phyloP scores from a whole-genome alignment of 2,797 vertebrate species.

The Paratrypauchen microcephalus region DNA sequence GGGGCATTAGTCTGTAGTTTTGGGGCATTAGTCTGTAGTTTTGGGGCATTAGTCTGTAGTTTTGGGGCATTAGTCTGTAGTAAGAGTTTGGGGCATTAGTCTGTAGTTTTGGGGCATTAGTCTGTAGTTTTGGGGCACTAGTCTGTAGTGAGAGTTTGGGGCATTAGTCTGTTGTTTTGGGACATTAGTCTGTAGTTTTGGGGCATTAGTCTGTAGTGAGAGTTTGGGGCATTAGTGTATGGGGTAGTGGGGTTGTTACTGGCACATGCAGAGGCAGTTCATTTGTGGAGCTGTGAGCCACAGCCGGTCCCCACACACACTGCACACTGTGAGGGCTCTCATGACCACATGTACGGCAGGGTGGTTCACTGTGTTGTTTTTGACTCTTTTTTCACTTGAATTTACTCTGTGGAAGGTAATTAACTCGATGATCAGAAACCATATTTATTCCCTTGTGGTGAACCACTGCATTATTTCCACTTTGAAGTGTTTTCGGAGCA shows the following conservation, averaged over 20 bases:
- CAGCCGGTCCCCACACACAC: conserved; percentile 34
- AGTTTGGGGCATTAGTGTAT: conserved; percentile 1
- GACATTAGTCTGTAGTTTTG: too few relatives aligned
- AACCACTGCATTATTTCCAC: conserved; percentile 76
- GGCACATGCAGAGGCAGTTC: conserved; percentile 39
- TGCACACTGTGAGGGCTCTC: conserved; percentile 40
- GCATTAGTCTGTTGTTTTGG: too few relatives aligned
- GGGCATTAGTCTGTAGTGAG: too few relatives aligned
- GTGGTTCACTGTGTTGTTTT: conserved; percentile 47
- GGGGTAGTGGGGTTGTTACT: conserved; percentile 32
- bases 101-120: not conserved
- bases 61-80: too few relatives aligned
- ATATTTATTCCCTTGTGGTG: conserved; percentile 84
- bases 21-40: too few relatives aligned
- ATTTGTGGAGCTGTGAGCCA: conserved; percentile 38
- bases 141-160: too few relatives aligned
- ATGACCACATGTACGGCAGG: conserved; percentile 57
- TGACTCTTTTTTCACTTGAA: conserved; percentile 40
- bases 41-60: too few relatives aligned
- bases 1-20: too few relatives aligned
- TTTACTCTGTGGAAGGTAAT: conserved; percentile 76
- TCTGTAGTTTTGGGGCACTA: too few relatives aligned
- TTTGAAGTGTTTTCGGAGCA: conserved; percentile 81
- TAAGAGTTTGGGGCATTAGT: too few relatives aligned
- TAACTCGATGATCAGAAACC: conserved; percentile 87